Evolutionary conservation across 2,113 vertebrate species (phyloP).

Genomic region (Silurus meridionalis): DNA sequence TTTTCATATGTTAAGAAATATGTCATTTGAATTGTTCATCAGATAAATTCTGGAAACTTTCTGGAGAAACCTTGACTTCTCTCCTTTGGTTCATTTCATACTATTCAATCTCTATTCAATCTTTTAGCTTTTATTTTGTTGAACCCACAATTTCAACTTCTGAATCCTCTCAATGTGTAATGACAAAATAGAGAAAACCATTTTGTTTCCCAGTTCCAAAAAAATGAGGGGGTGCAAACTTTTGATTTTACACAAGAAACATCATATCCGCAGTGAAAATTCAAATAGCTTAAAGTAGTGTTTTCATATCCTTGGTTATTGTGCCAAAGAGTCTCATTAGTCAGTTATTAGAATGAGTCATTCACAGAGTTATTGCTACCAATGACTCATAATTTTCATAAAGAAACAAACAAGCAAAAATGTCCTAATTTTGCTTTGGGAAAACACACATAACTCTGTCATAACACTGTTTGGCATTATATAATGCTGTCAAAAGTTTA

Average conservation of each 20-base stretch:
- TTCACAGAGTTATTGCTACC: not conserved
- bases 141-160: not conserved
- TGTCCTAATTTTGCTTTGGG: not conserved
- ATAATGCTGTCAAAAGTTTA: not conserved
- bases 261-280: not conserved
- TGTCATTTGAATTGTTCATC: not conserved
- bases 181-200: not conserved
- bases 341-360: constrained; percentile 12
- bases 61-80: not conserved
- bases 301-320: constrained; percentile 4
- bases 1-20: too few relatives aligned
- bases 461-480: not conserved
- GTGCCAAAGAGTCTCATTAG: constrained; percentile 15
- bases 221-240: not conserved
- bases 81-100: not conserved
- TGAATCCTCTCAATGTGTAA: not conserved
- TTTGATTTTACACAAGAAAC: not conserved
- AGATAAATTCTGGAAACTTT: not conserved
- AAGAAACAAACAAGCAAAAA: not conserved
- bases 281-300: not conserved
- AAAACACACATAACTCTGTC: not conserved
- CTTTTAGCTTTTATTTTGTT: not conserved
- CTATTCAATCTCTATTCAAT: not conserved
- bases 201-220: not conserved
- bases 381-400: constrained; percentile 25